Base-by-base conservation (phyloP, 2,113 vertebrate genomes). In the Pygathrix nemaeus region DNA sequence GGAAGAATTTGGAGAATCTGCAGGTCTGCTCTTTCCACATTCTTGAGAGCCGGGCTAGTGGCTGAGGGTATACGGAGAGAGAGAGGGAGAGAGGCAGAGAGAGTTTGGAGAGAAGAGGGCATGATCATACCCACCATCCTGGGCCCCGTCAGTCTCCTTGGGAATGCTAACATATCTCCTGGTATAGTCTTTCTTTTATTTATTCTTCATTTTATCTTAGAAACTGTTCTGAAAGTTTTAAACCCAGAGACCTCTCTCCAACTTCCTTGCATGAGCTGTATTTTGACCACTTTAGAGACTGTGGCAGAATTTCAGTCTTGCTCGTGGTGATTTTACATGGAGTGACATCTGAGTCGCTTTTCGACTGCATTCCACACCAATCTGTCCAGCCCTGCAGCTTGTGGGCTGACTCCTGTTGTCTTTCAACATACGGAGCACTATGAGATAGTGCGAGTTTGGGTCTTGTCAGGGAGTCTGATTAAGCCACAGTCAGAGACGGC, bases 311-410 rank as follows among this genome's bases (percentile, higher is more conserved):
- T 50, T 61, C 13, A 5, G 43, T 73, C 80, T 88, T n/a, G 43
- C 61, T 94, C 66, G 1, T 76, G 43, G 84, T 82, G 88, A 90
- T 70, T 95, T 97, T 81, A 75, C 40, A 35, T 8, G 40, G 59
- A 79, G 81, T 92, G 97, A 94, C 88, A 52, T 86, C 83, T 76
- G 86, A 87, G 66, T 93, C 5, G 2, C 92, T 82, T 90, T 95
- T 43, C 88, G 50, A 64, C 59, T 80, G 61, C 96, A 97, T 97
- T 97, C 96, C 97, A 88, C 10, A 73, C 88, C 95, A 40, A 1
- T 96, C 96, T 90, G 61, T 68, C 61, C 32, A 3, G 45, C 73
- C 79, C 92, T 84, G 79, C 86, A 14, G 76, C 72, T 91, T 64
- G 55, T 35, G 81, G 61, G 50, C 86, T 59, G 8, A 66, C 79